Evolutionary conservation across 2,888 invertebrate species (phyloP), one percentile per base, ranked within the genome.

Genomic region (Barypeithes pellucidus): DNA sequence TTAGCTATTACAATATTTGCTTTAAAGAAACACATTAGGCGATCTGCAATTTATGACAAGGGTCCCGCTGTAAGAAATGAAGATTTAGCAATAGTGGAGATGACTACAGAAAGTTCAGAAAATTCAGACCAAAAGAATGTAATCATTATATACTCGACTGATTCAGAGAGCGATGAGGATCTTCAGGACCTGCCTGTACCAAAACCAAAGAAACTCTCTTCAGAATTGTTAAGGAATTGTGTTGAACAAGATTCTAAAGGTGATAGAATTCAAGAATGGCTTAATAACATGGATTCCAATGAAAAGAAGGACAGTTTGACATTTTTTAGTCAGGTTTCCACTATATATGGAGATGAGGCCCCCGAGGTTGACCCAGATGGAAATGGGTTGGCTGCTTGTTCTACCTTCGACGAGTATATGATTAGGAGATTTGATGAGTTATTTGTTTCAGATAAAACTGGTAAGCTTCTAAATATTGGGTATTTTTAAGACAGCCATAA

Each of bases 1-100:
- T 59, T 69, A 84, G 83, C 76, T 60, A 80, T 81, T 29, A 80
- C 81, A 33, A 79, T 78, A 74, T 79, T 85, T 69, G 81, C 84
- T 22, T 73, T 83, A 54, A 84, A 80, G 73, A 82, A 79, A 67
- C 78, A 82, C 72, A 76, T 85, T 47, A 78, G 83, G 73, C 79
- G 80, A 72, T 84, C 83, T 20, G 77, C 80, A 22, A 69, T 79
- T 12, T 79, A 78, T 69, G 80, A 84, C 54, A 80, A 79, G 67
- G 72, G 66, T 43, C 66, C 60, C 5, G 78, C 78, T 33, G 41
- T 57, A 63, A 75, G 70, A n/a, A 79, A 78, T 67, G 69, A 76
- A 18, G 54, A 77, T 24, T 59, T 78, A 50, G 59, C 70, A 43
- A 50, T 79, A 61, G 66, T 77, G n/a, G 78, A 79, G 60, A 65